Base-by-base conservation (phyloP, 2,113 vertebrate genomes). In the Spea multiplicata region DNA sequence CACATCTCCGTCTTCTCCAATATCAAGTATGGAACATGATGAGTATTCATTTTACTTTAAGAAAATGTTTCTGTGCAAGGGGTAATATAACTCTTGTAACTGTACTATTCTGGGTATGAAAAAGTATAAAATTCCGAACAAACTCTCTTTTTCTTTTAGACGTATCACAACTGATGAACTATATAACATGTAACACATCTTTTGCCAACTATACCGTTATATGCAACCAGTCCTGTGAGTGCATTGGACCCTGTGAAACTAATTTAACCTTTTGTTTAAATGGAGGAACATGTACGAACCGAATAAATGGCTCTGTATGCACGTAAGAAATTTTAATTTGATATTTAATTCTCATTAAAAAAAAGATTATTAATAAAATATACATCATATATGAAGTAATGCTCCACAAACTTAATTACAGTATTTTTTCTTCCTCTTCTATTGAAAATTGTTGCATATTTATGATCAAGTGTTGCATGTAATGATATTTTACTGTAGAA, bases 181-280 rank as follows among this genome's bases (percentile, higher is more conserved):
- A 61, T 17, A 49, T 77, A 16, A 48, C 53, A 8, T 77, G 75
- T 46, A 70, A 16, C 16, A n/a, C 67, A 49, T 61, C 57, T 45
- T 77, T 77, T 49, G 13, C 44, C 3, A n/a, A 13, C 6, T 77
- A 77, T 45, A 61, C 3, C 6, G 3, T 70, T 3, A 68, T 5
- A 8, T 77, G 75, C 44, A 62, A 69, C 30, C 12, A 70, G 66
- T 77, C 75, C 6, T 77, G 75, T n/a, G 3, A 17, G 6, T 77
- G 75, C 6, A 8, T 44, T 10, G 75, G 75, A 49, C 75, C 75
- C 13, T 77, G 75, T 70, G 65, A 55, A 14, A 44, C 46, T 44
- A 61, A 77, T 61, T 0, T 53, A 3, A 8, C 4, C 3, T 70
- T 48, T 7, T 77, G 75, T 30, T 16, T 8, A 9, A 61, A 77